Percentiles rank a stretch among this genome's conserved stretches.
Evolutionary conservation across 1,140 invertebrate genomes (phyloP).

Genomic region (Caenorhabditis latens): DNA sequence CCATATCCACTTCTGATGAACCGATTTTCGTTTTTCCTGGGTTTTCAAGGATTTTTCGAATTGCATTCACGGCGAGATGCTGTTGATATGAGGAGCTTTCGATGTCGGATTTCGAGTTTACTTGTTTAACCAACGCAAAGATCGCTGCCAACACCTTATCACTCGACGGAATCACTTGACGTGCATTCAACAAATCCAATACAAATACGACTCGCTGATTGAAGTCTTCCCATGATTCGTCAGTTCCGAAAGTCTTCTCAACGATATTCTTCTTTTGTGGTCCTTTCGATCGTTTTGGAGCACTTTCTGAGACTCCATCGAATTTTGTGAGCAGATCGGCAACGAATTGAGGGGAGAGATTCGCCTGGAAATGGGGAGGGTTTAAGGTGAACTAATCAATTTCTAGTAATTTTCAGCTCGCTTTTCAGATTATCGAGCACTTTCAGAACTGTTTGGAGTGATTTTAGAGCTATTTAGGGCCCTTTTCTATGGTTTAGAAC

Average conservation of each 20-base stretch:
- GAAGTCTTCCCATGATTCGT: slow-evolving; percentile 34
- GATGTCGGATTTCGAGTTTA: slow-evolving; percentile 6
- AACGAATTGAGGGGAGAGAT: background rate
- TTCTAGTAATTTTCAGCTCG: background rate
- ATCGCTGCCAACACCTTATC: slow-evolving; percentile 27
- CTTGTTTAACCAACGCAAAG: slow-evolving; percentile 23
- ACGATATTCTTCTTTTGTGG: slow-evolving; percentile 41
- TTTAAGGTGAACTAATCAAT: too few species aligned
- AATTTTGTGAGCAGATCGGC: slow-evolving; percentile 27
- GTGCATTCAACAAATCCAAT: slow-evolving; percentile 24
- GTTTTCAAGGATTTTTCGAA: slow-evolving; percentile 55
- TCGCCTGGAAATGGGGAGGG: background rate
- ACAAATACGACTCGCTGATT: slow-evolving; percentile 3
- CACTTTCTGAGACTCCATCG: background rate
- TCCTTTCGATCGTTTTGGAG: slow-evolving; percentile 34
- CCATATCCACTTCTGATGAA: slow-evolving; percentile 58
- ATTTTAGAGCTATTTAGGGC: too few species aligned
- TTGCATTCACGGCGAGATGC: slow-evolving; percentile 45
- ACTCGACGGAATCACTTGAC: slow-evolving; percentile 38
- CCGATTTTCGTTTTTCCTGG: slow-evolving; percentile 50
- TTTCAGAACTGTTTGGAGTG: too few species aligned
- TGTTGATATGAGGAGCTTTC: slow-evolving; percentile 40
- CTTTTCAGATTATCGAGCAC: too few species aligned
- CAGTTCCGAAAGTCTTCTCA: slow-evolving; percentile 30
- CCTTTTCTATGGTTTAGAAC: too few species aligned